phyloP scores from a whole-genome alignment of 1,140 invertebrate genomes.

The Dendrolimus kikuchii region DNA sequence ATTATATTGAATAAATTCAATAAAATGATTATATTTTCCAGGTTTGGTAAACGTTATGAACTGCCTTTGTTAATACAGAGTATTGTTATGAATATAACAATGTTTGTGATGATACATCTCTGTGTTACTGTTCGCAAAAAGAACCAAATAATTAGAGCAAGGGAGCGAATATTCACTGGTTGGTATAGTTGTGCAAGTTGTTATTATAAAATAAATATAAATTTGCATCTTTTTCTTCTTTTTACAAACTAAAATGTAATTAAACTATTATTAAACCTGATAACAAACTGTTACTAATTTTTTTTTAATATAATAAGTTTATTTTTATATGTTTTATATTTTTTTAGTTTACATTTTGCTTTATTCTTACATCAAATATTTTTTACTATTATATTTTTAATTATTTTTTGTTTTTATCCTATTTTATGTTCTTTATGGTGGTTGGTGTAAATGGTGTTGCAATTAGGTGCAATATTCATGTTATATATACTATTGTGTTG shows the following conservation, averaged over 20 bases:
- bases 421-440: slow-evolving; percentile 68
- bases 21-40: slow-evolving; percentile 54
- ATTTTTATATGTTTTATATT: neutral
- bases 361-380: slow-evolving; percentile 18
- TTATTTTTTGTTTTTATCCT: slow-evolving; percentile 48
- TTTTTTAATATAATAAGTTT: too few species aligned
- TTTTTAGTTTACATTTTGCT: slow-evolving; percentile 13
- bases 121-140: slow-evolving; percentile 91
- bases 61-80: slow-evolving; percentile 95
- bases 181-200: slow-evolving; percentile 31
- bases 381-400: slow-evolving; percentile 27
- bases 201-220: too few species aligned
- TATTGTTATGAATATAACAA: slow-evolving; percentile 96
- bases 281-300: too few species aligned
- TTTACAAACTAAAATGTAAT: too few species aligned
- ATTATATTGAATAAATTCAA: neutral
- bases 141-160: slow-evolving; percentile 84
- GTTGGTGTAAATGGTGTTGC: slow-evolving; percentile 60
- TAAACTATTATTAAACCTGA: too few species aligned
- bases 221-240: too few species aligned
- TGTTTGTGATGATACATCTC: slow-evolving; percentile 96
- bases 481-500: slow-evolving; percentile 72
- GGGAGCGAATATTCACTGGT: slow-evolving; percentile 91
- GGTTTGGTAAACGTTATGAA: slow-evolving; percentile 99
- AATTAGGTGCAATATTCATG: slow-evolving; percentile 70